Base-by-base conservation (phyloP, 2,888 invertebrate species). In the Germaria angustata region DNA sequence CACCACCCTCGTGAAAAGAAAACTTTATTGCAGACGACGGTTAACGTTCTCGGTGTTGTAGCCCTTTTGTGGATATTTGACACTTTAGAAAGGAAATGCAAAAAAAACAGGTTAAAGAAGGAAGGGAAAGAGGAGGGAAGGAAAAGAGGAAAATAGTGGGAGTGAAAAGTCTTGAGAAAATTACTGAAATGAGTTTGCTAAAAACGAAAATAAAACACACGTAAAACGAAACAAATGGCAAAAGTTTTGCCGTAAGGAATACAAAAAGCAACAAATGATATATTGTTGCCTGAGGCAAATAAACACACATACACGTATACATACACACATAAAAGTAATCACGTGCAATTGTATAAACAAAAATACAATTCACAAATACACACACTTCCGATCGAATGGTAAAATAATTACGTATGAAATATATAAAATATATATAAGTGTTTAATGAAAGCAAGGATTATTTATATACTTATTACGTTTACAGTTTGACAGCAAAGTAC, bases 191-290 rank as follows among this genome's bases (percentile, higher is more conserved):
- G 59, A 57, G 39, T 66, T 51, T 57, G 17, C 15, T 46, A 7
- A 61, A 51, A 17, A 28, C 17, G 6, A 28, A 15, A 24, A 61
- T n/a, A n/a, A n/a, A 20, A 61, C 1, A 32, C 4, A 32, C 11
- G 13, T 32, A 44, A 17, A 53, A 8, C 8, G 1, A 59, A 39
- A 68, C 13, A 61, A 77, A 69, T 77, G 59, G 34, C 41, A 15
- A 77, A 77, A 82, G 36, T 82, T 79, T 77, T 63, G 36, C 36
- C 36, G 53, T 68, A 68, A 61, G 36, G 15, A 41, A 61, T 9
- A 76, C 15, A 20, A 57, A n/a, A 71, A 77, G 82, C 82, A 82
- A 82, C 78, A 82, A 82, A 78, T 82, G 73, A 82, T 73, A 81
- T 75, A 82, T 78, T 82, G 78, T 66, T 75, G 71, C 59, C 46